Percentiles rank a stretch among this genome's conserved stretches.
These are phyloP conservation scores for Thamnophis sirtalis DNA, from an alignment of 2,113 vertebrate genomes.

Conservation along the genomic window DNA sequence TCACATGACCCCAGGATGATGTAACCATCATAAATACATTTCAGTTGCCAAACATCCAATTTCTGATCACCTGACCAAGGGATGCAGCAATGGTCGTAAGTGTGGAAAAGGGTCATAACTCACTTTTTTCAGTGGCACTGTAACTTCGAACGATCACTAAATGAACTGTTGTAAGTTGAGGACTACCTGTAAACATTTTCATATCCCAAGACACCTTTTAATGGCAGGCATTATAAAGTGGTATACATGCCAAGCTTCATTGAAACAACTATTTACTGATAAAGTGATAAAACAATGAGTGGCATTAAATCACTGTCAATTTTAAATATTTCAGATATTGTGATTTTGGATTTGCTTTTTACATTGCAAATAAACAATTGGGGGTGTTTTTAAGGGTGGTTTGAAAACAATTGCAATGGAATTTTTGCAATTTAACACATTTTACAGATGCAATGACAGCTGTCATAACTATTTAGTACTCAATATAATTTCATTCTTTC, in stretches of 20 bases:
- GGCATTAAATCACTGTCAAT: background rate
- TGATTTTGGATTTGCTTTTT: fast-evolving
- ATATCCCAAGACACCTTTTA: slow-evolving; percentile 40
- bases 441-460: background rate
- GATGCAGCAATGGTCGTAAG: background rate
- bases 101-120: background rate
- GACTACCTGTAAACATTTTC: background rate
- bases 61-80: background rate
- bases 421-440: background rate
- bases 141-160: background rate
- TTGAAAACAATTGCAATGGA: background rate
- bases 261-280: background rate
- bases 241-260: background rate
- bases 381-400: background rate
- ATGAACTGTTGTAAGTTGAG: background rate
- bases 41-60: background rate
- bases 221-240: slow-evolving; percentile 49
- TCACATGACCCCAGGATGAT: background rate
- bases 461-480: background rate
- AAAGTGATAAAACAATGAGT: slow-evolving; percentile 5
- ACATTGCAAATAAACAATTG: background rate
- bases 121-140: background rate
- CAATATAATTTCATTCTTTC: background rate
- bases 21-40: background rate
- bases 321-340: background rate